Evolutionary conservation across 2,888 invertebrate genomes (phyloP), one percentile per base, ranked within the genome.

Genomic region (Hymenopus coronatus): DNA sequence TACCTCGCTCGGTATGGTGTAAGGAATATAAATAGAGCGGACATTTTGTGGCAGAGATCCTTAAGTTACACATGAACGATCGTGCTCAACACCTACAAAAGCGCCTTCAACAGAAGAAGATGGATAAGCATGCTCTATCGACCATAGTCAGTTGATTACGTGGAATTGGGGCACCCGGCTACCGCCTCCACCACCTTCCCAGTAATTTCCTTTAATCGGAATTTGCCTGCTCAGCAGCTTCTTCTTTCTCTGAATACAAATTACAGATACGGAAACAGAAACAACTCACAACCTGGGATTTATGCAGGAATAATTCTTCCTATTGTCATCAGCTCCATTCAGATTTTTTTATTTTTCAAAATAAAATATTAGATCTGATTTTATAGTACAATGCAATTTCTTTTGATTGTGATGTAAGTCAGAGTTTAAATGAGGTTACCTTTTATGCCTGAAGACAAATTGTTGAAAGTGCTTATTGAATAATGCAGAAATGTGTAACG

Each of bases 191-290:
- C 25, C 87, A 30, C 81, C 54, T 82, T 81, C 81, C 30, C 33
- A 30, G 81, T 82, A 82, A 87, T 87, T 82, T 87, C 82, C 82
- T 87, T 87, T 30, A 30, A 87, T 82, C 87, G 87, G 82, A 87
- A 87, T 87, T 87, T 82, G 82, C 30, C 81, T 87, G 40, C 81
- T 86, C 81, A 86, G 81, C 86, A 28, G 30, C 87, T 82, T 87
- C 81, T 87, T 15, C 54, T 30, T 30, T 82, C 82, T 87, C 30
- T 87, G 87, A 87, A 87, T 82, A 81, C 82, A 46, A 85, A 85
- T 85, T 85, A 46, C 85, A 46, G 40, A 85, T 85, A 46, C 46
- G 82, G 81, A 70, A 70, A 70, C 54, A 25, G 54, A 70, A 20
- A 70, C 25, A 25, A 70, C 4, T 20, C 25, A 20, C 20, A 70